Base-by-base conservation (phyloP, 2,113 vertebrate species). In the Calyptomena viridis region DNA sequence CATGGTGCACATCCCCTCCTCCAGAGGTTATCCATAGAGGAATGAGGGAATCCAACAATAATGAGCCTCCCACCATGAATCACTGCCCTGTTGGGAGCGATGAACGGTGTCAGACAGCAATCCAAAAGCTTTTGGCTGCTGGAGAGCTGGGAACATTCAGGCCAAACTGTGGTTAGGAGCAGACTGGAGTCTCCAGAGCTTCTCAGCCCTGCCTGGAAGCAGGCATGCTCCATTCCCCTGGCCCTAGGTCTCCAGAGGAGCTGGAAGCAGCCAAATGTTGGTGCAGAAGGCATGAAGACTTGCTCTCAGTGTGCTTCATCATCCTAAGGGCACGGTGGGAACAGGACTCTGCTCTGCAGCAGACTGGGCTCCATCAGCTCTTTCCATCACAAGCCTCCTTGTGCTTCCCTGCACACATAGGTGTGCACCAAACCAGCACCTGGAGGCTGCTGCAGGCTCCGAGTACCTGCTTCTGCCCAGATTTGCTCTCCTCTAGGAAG, bases 211-310 rank as follows among this genome's bases (percentile, higher is more conserved):
- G 55, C 59, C 47, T 4, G 3, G 74, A 49, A 84, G n/a, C 33
- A 79, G 37, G 14, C 4, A 1, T 0, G 0, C 9, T 87, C 25
- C 60, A 24, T 35, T 9, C 37, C 24, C 13, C 23, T 22, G 7
- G 13, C 8, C 14, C 20, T 2, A 3, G n/a, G 12, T 46, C 28
- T 82, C 66, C 31, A 5, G 59, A 30, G 69, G 44, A 69, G 22
- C n/a, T 66, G 58, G 71, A 52, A 73, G 53, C 30, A 62, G 80
- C 30, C 67, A 80, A 46, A 20, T 44, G 21, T 35, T 40, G 53
- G 31, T 62, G 49, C 28, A 37, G 53, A 59, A 50, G 28, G 9
- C 2, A 1, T 0, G 0, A 42, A 59, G 13, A 22, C 30, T 42
- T 55, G 37, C 72, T n/a, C 42, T 28, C 85, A 33, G 46, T 2